Percentiles rank a stretch among this genome's conserved stretches.
Evolutionary conservation across 2,113 vertebrate species (phyloP).

Genomic region (Uropsilus gracilis): DNA sequence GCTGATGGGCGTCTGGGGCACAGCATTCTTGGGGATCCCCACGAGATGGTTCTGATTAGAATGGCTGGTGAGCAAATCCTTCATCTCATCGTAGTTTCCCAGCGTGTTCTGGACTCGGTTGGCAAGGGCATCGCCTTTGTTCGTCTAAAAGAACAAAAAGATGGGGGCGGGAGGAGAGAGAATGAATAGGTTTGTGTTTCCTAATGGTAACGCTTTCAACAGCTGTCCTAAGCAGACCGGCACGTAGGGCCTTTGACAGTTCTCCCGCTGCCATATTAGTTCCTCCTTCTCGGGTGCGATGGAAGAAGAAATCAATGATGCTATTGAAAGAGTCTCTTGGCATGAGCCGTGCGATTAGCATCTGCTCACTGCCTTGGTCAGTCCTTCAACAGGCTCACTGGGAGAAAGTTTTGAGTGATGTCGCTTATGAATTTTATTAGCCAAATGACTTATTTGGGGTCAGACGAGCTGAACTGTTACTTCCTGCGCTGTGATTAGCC

Average conservation of each 20-base stretch:
- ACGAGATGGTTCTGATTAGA: conserved; percentile 98
- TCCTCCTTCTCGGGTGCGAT: conserved; percentile 80
- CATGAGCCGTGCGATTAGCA: conserved; percentile 72
- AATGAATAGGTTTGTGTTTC: conserved; percentile 79
- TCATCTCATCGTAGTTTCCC: conserved; percentile 98
- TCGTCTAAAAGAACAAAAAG: conserved; percentile 89
- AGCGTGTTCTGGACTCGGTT: conserved; percentile 96
- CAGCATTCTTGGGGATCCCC: conserved; percentile 96
- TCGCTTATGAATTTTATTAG: conserved; percentile 75
- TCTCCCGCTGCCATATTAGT: conserved; percentile 80
- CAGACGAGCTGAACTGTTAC: conserved; percentile 52
- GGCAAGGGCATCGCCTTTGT: conserved; percentile 96
- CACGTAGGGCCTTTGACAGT: conserved; percentile 79
- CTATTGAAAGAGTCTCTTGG: conserved; percentile 77
- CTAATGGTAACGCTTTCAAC: conserved; percentile 77
- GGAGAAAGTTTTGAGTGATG: conserved; percentile 76
- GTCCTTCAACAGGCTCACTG: conserved; percentile 74
- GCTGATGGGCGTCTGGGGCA: conserved; percentile 90
- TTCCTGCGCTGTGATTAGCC: conserved; percentile 57
- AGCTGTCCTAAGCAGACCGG: conserved; percentile 76
- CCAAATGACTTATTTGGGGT: conserved; percentile 66
- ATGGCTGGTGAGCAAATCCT: conserved; percentile 95
- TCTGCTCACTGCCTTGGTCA: conserved; percentile 70
- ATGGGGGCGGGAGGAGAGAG: conserved; percentile 70
- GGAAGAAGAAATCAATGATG: conserved; percentile 80